phyloP scores from a whole-genome alignment of 64 coral and sea anemone genomes.

The Pocillopora damicornis region DNA sequence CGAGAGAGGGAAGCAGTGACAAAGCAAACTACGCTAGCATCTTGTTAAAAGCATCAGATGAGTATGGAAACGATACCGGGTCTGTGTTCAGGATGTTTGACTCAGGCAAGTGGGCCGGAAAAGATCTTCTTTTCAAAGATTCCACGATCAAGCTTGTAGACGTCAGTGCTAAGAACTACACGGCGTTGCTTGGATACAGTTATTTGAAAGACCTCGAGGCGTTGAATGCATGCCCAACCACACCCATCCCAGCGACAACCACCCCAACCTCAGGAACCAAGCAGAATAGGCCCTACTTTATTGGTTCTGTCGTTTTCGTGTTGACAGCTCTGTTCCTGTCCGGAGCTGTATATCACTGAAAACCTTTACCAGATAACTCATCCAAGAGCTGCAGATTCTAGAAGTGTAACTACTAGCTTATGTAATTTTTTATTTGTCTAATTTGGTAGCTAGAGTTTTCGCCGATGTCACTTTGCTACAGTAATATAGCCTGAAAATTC shows the following conservation, averaged over 20 bases:
- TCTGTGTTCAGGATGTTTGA: conserved; percentile 6
- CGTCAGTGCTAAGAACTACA: conserved; percentile 21
- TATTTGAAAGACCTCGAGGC: conserved; percentile 29
- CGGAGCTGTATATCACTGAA: neutral
- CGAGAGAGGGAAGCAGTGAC: neutral
- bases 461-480: no score
- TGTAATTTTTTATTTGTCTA: no score
- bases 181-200: conserved; percentile 13
- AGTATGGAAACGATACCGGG: no score
- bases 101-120: neutral
- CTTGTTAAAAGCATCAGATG: neutral
- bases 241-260: neutral
- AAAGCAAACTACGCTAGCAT: neutral
- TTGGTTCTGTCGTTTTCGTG: conserved; percentile 7
- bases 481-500: no score
- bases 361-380: no score
- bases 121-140: conserved; percentile 66
- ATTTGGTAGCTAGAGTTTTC: no score
- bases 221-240: neutral
- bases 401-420: neutral
- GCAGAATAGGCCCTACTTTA: neutral
- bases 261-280: neutral
- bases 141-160: conserved; percentile 44
- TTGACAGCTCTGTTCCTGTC: neutral
- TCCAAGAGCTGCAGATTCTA: neutral